phyloP scores from a whole-genome alignment of 1,140 invertebrate species.

The Drosophila lacteicornis region DNA sequence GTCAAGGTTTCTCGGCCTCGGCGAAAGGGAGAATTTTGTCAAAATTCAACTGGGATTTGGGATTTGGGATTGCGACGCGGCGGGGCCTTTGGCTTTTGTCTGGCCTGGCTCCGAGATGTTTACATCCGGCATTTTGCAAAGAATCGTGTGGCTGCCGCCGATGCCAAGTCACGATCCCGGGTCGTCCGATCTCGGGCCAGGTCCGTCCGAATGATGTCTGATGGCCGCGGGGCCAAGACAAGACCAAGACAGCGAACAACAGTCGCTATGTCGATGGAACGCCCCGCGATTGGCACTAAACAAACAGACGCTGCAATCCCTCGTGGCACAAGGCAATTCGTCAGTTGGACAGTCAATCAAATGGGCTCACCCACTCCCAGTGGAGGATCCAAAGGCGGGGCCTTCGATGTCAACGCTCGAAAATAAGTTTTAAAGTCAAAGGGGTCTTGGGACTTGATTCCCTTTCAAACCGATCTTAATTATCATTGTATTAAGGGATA shows the following conservation, averaged over 20 bases:
- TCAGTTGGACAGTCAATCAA: conserved; percentile 41
- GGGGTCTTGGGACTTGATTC: neutral
- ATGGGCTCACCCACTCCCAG: conserved; percentile 23
- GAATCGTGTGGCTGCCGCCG: conserved; percentile 75
- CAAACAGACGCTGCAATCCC: conserved; percentile 37
- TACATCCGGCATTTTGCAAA: conserved; percentile 75
- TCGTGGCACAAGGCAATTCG: conserved; percentile 17
- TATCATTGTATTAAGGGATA: neutral
- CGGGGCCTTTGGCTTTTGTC: conserved; percentile 36
- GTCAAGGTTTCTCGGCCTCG: conserved; percentile 72
- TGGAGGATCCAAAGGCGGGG: neutral
- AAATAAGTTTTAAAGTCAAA: neutral
- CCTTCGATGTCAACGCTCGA: neutral
- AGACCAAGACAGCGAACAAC: conserved; percentile 26
- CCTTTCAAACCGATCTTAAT: neutral
- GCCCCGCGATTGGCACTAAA: conserved; percentile 46
- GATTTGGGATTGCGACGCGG: conserved; percentile 4
- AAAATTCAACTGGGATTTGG: conserved; percentile 55
- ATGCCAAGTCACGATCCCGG: conserved; percentile 72
- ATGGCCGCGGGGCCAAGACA: conserved; percentile 46
- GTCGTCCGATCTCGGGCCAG: conserved; percentile 37
- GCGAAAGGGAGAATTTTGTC: conserved; percentile 77
- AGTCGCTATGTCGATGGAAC: conserved; percentile 58
- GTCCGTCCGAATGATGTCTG: conserved; percentile 45
- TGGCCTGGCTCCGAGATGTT: conserved; percentile 31